Evolutionary conservation across 2,113 vertebrate species (phyloP).

Genomic region (Pelmatolapia mariae): DNA sequence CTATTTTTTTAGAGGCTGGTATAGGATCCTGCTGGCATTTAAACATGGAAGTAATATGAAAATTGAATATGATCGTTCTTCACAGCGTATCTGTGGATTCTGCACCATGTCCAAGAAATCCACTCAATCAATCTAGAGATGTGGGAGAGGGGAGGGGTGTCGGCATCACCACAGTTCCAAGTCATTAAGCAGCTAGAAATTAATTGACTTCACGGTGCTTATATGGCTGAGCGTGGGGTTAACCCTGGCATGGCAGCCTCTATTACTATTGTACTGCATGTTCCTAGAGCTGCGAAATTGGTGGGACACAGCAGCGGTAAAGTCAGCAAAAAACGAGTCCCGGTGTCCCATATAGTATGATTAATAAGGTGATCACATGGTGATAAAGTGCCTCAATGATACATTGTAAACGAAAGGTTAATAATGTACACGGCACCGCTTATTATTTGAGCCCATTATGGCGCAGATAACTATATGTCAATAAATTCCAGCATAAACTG

Average conservation of each 20-base stretch:
- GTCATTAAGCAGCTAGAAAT: slow-evolving; percentile 76
- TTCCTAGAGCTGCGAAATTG: slow-evolving; percentile 26
- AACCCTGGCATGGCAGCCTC: slow-evolving; percentile 55
- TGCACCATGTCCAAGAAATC: slow-evolving; percentile 58
- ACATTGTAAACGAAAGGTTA: slow-evolving; percentile 49
- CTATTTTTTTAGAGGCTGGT: not conserved
- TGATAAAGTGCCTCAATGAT: slow-evolving; percentile 42
- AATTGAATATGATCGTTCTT: slow-evolving; percentile 48
- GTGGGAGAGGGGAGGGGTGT: slow-evolving; percentile 48
- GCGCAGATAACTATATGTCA: slow-evolving; percentile 3
- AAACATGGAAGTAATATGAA: slow-evolving; percentile 26
- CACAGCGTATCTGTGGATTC: slow-evolving; percentile 43
- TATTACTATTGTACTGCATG: slow-evolving; percentile 54
- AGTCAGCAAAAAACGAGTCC: slow-evolving; percentile 51
- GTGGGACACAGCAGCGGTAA: slow-evolving; percentile 12
- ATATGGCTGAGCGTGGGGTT: slow-evolving; percentile 63
- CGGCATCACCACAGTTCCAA: slow-evolving; percentile 62
- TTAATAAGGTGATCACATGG: slow-evolving; percentile 31
- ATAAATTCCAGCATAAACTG: slow-evolving; percentile 1
- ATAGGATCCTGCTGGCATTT: slow-evolving; percentile 30
- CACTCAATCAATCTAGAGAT: slow-evolving; percentile 63
- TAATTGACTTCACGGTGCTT: slow-evolving; percentile 72
- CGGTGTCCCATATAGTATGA: slow-evolving; percentile 24
- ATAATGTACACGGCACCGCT: slow-evolving; percentile 18
- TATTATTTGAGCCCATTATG: slow-evolving; percentile 28